These are phyloP conservation scores for Phaetusa simplex DNA, from an alignment of 2,113 vertebrate genomes.

Conservation along the genomic window DNA sequence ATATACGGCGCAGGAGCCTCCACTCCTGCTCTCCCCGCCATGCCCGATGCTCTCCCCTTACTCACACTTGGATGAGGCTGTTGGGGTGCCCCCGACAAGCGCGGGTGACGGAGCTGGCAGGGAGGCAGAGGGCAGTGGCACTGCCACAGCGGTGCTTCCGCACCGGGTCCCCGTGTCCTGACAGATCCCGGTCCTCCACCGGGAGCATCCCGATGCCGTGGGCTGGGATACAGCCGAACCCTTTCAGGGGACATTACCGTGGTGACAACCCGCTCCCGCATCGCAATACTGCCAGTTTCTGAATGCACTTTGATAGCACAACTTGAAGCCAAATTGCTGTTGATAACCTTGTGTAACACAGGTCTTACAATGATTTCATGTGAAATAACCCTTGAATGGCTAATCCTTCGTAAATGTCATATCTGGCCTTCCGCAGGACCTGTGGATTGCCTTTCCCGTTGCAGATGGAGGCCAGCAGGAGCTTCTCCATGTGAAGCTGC, in stretches of 20 bases:
- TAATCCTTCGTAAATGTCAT: not conserved
- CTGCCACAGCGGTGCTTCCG: not conserved
- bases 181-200: not conserved
- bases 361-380: not conserved
- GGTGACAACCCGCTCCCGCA: not conserved
- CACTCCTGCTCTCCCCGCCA: fast-evolving
- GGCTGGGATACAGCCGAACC: not conserved
- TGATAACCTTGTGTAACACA: not conserved
- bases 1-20: not conserved
- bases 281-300: not conserved
- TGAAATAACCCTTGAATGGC: not conserved
- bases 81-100: not conserved
- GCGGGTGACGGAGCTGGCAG: not conserved
- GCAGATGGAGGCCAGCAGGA: not conserved
- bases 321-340: not conserved
- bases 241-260: not conserved
- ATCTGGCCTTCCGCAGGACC: not conserved
- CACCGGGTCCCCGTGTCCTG: fast-evolving
- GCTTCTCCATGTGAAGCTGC: not conserved
- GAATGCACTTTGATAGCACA: not conserved
- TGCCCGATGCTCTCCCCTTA: not conserved
- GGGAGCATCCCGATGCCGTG: not conserved
- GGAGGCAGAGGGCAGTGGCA: not conserved
- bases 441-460: not conserved
- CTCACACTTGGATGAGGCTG: not conserved